Evolutionary conservation across 2,888 invertebrate genomes (phyloP), one percentile per base, ranked within the genome.

Genomic region (Allolobophora icterica): DNA sequence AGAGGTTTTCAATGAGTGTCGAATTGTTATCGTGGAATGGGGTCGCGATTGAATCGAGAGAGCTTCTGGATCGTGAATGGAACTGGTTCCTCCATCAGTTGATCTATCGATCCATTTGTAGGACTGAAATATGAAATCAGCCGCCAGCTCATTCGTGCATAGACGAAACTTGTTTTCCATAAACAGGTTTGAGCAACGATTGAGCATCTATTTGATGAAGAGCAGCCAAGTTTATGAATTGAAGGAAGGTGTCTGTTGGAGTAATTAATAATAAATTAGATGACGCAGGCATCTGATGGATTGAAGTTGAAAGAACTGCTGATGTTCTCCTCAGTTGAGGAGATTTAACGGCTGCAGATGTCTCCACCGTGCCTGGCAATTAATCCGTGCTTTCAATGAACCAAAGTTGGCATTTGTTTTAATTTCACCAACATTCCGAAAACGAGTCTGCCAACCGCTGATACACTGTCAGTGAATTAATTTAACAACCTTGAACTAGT

Each of bases 401-500:
- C 71, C 11, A n/a, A n/a, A 4, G 71, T n/a, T n/a, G 71, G n/a
- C n/a, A 71, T 71, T 71, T n/a, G 11, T 71, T 4, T 71, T 71
- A n/a, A 71, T 71, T 71, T 71, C 71, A 52, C 52, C 71, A 13
- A 71, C 71, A 71, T 71, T 71, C 71, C 71, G n/a, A 71, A 71
- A 13, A 52, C 21, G 52, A 71, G n/a, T 30, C 71, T n/a, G 71
- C 71, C 71, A 71, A 71, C 71, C 71, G 0, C 30, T n/a, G 30
- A n/a, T 5, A 17, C 3, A 24, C 52, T 5, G 24, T 52, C 52
- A n/a, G n/a, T 71, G 30, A 71, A 71, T n/a, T n/a, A 71, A 71
- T 71, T 71, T 71, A 71, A 71, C 71, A n/a, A 71, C 71, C 30
- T 8, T 71, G 8, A 13, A n/a, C 6, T n/a, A n/a, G 71, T 71